Evolutionary conservation across 2,797 vertebrate species (phyloP).

Genomic region (Leptatherina wallacei): DNA sequence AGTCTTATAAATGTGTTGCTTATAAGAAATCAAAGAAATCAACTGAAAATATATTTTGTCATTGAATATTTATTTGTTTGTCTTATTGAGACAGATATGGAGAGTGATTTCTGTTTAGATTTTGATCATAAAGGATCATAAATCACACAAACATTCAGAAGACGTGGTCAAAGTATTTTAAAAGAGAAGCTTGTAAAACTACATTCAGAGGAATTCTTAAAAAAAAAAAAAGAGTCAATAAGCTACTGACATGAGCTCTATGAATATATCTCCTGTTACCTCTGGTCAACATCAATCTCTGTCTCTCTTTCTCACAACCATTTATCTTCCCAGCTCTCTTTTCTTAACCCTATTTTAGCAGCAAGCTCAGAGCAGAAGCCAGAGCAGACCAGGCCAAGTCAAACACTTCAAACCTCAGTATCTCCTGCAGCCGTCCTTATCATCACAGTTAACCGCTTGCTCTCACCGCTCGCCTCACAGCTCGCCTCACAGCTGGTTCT

Average conservation of each 20-base stretch:
- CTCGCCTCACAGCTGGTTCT: conserved; percentile 26
- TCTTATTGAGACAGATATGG: background rate
- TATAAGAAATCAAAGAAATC: background rate
- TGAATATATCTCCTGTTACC: conserved; percentile 26
- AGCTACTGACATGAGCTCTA: conserved; percentile 39
- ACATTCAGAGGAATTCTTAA: conserved; percentile 18
- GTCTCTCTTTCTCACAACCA: conserved; percentile 42
- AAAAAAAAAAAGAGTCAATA: conserved; percentile 10
- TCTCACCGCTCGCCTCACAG: conserved; percentile 13
- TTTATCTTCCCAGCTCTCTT: conserved; percentile 53
- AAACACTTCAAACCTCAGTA: conserved; percentile 52
- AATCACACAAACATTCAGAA: conserved; percentile 9
- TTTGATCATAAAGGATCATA: conserved; percentile 24
- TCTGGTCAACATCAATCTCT: conserved; percentile 42
- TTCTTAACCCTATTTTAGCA: conserved; percentile 50
- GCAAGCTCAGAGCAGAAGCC: conserved; percentile 18
- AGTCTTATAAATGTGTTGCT: conserved; percentile 10
- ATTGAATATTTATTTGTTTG: background rate
- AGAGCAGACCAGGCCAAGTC: conserved; percentile 39
- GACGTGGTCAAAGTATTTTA: conserved; percentile 31
- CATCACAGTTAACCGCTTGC: conserved; percentile 38
- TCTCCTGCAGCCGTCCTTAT: conserved; percentile 58
- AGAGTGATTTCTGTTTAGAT: conserved; percentile 14
- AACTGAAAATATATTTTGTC: background rate
- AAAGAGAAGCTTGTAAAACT: conserved; percentile 57